These are phyloP conservation scores for Anas capensis DNA, from an alignment of 2,797 vertebrate genomes.

Conservation along the genomic window DNA sequence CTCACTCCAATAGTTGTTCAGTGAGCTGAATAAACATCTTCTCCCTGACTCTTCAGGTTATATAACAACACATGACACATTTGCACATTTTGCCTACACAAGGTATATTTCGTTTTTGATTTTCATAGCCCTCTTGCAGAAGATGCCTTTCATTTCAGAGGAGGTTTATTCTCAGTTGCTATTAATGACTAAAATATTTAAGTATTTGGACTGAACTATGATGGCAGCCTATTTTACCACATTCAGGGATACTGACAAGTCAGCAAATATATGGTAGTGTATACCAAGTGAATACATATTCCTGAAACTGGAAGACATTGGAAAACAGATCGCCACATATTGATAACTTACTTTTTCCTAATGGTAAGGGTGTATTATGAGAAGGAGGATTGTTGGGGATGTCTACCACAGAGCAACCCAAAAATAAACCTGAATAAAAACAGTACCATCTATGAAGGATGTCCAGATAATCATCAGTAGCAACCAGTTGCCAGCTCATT, in stretches of 20 bases:
- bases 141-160: not conserved
- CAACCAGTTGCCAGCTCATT: not conserved
- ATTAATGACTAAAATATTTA: not conserved
- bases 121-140: not conserved
- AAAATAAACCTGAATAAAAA: not conserved
- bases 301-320: not conserved
- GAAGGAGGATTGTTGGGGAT: not conserved
- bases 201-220: not conserved
- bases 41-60: constrained; percentile 26
- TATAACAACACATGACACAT: not conserved
- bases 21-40: constrained; percentile 27
- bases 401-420: not conserved
- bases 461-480: not conserved
- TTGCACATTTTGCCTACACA: constrained; percentile 25
- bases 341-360: not conserved
- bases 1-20: not conserved
- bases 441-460: not conserved
- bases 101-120: not conserved
- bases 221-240: not conserved
- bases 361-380: not conserved
- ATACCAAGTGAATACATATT: not conserved
- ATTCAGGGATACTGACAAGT: not conserved
- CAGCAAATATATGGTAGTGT: not conserved
- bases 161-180: not conserved
- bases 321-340: not conserved